phyloP scores from a whole-genome alignment of 2,888 invertebrate species.

The Exocentrus adspersus region DNA sequence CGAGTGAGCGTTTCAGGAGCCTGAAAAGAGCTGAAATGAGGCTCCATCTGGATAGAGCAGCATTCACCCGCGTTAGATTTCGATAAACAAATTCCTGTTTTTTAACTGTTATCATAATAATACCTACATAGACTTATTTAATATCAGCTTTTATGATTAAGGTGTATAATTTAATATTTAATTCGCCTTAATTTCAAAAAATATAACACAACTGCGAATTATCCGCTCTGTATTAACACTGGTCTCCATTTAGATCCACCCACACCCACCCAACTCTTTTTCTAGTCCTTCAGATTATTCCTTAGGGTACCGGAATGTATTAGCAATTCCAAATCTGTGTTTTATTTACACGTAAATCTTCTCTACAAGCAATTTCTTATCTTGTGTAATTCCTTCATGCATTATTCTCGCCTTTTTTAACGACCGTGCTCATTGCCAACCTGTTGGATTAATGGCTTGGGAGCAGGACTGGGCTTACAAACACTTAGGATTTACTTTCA shows the following conservation, averaged over 20 bases:
- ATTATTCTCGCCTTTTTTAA: conserved; percentile 16
- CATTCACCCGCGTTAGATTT: too few relatives aligned
- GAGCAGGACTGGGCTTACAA: background rate
- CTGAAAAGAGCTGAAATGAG: conserved; percentile 24
- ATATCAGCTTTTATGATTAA: too few relatives aligned
- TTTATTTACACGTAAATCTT: conserved; percentile 1
- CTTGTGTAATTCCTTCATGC: conserved; percentile 9
- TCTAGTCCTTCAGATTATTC: conserved; percentile 6
- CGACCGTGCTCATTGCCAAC: background rate
- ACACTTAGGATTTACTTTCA: too few relatives aligned
- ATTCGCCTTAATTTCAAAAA: too few relatives aligned
- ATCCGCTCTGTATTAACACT: conserved; percentile 12
- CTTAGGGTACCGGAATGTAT: conserved; percentile 6
- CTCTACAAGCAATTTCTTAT: conserved; percentile 7
- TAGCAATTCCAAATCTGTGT: conserved; percentile 18
- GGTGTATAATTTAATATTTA: too few relatives aligned
- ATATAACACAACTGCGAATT: too few relatives aligned
- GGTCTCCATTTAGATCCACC: background rate
- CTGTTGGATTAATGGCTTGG: conserved; percentile 17
- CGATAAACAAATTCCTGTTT: too few relatives aligned
- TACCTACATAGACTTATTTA: too few relatives aligned
- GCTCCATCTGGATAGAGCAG: conserved; percentile 41
- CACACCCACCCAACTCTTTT: conserved; percentile 9
- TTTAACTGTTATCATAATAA: too few relatives aligned
- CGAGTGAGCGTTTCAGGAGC: conserved; percentile 42